These are phyloP conservation scores for Zaprionus nigranus DNA, from an alignment of 1,140 invertebrate genomes.

Conservation along the genomic window DNA sequence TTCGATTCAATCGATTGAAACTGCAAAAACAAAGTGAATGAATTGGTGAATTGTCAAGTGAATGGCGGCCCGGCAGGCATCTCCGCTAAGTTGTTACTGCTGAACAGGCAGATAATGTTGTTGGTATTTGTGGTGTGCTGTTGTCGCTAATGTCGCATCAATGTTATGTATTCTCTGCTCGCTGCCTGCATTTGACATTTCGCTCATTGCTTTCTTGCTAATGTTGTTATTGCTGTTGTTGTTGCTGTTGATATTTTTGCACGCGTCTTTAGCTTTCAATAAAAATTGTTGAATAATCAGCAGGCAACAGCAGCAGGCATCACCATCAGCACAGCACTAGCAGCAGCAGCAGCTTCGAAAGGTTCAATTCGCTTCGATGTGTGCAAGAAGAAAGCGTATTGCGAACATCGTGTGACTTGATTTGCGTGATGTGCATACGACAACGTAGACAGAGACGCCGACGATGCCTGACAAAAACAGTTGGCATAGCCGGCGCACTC, in stretches of 20 bases:
- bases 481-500: slow-evolving; percentile 36
- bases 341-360: slow-evolving; percentile 58
- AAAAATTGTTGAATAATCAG: slow-evolving; percentile 79
- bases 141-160: slow-evolving; percentile 76
- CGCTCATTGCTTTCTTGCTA: slow-evolving; percentile 76
- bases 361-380: slow-evolving; percentile 55
- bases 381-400: slow-evolving; percentile 74
- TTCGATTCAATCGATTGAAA: slow-evolving; percentile 55
- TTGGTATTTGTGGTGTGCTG: slow-evolving; percentile 51
- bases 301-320: slow-evolving; percentile 44
- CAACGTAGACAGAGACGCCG: slow-evolving; percentile 19
- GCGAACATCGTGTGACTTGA: slow-evolving; percentile 73
- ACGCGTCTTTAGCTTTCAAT: slow-evolving; percentile 78
- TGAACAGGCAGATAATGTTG: slow-evolving; percentile 6
- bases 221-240: slow-evolving; percentile 39
- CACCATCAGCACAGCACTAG: slow-evolving; percentile 44
- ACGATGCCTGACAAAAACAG: slow-evolving; percentile 39
- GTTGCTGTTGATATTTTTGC: slow-evolving; percentile 57
- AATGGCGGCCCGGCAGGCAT: slow-evolving; percentile 51
- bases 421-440: slow-evolving; percentile 78
- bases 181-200: slow-evolving; percentile 76
- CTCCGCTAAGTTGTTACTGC: slow-evolving; percentile 20
- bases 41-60: slow-evolving; percentile 50
- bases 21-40: slow-evolving; percentile 42
- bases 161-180: slow-evolving; percentile 66